Conservation (phyloP, 2,113 vertebrate genomes). For the Gnathonemus longibarbis region DNA sequence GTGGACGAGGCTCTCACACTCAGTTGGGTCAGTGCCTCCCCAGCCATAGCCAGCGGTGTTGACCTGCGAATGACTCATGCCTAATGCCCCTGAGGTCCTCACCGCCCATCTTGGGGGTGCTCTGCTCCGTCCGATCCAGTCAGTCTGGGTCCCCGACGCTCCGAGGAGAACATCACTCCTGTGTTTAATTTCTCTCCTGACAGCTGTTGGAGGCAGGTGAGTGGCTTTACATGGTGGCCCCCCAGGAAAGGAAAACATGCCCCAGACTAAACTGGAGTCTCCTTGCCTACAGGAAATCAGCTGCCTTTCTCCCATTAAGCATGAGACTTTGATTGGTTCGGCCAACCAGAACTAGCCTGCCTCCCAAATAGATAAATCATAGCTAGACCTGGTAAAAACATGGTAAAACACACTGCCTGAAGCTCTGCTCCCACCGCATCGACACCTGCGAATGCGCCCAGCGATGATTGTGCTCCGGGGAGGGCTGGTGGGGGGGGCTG, state of each 20-base stretch:
- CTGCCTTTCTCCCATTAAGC: not conserved
- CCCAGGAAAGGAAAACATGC: not conserved
- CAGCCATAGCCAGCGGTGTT: not conserved
- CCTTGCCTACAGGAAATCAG: not conserved
- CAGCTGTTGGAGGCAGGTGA: not conserved
- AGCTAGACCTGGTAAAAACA: not conserved
- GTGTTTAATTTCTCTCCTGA: not conserved
- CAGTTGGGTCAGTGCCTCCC: not conserved
- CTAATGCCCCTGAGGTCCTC: not conserved
- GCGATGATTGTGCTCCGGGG: not conserved
- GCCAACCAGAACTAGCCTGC: conserved; percentile 28
- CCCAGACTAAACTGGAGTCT: not conserved
- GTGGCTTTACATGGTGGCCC: not conserved
- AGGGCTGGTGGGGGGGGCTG: not conserved
- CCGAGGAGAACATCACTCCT: not conserved
- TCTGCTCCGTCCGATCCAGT: not conserved
- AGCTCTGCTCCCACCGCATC: not conserved
- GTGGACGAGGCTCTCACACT: not conserved
- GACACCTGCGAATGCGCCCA: not conserved
- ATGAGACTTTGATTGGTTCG: conserved; percentile 10
- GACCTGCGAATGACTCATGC: not conserved
- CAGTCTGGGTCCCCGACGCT: not conserved
- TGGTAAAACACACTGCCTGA: not conserved
- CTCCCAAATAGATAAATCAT: conserved; percentile 8
- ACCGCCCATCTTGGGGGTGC: not conserved